These are phyloP conservation scores for Rhagium mordax DNA, from an alignment of 2,888 invertebrate genomes.

Conservation along the genomic window DNA sequence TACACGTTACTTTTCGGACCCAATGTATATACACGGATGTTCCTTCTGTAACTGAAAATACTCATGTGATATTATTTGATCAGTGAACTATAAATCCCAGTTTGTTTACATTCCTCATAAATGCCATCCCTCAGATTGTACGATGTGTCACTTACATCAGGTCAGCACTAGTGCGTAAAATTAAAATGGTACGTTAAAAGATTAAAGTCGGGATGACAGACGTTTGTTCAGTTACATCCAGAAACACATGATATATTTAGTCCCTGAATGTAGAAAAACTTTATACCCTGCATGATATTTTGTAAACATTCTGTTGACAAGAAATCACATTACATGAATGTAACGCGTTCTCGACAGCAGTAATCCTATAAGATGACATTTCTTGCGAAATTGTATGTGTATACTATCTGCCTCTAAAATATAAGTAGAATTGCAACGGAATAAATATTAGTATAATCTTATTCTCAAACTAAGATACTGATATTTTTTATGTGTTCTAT, in stretches of 20 bases:
- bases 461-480: too few species aligned
- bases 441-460: neutral
- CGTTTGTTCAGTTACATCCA: slow-evolving; percentile 50
- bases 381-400: slow-evolving; percentile 18
- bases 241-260: slow-evolving; percentile 43
- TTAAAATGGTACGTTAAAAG: slow-evolving; percentile 66
- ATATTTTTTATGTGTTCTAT: too few species aligned
- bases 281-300: slow-evolving; percentile 23
- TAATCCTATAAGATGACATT: slow-evolving; percentile 29
- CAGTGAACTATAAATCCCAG: neutral
- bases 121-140: slow-evolving; percentile 28
- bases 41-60: too few species aligned
- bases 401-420: neutral
- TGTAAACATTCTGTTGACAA: slow-evolving; percentile 43
- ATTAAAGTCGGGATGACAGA: slow-evolving; percentile 63
- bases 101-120: slow-evolving; percentile 11
- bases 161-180: slow-evolving; percentile 62
- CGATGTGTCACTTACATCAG: slow-evolving; percentile 46
- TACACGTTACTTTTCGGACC: too few species aligned
- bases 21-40: too few species aligned
- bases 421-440: neutral
- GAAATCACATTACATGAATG: slow-evolving; percentile 37
- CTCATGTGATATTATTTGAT: too few species aligned
- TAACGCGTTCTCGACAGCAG: slow-evolving; percentile 24
- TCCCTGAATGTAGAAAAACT: slow-evolving; percentile 35